A percentile compares a stretch with the other conserved stretches of the same genome.
Evolutionary conservation across 1,140 invertebrate genomes (phyloP).

Genomic region (Drosophila santomea): DNA sequence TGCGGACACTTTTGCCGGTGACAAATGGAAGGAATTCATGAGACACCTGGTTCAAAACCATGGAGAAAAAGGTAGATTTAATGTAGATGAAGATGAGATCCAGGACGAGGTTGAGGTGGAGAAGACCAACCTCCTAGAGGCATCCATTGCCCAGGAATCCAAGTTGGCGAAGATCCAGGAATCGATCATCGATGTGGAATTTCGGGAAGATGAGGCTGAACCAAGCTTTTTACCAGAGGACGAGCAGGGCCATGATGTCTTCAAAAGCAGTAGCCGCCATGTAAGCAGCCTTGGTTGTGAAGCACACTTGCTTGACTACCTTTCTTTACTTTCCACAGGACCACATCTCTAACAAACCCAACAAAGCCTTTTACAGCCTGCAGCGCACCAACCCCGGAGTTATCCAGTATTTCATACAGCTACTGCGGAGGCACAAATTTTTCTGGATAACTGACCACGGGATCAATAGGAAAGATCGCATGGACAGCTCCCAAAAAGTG

Average conservation of each 20-base stretch:
- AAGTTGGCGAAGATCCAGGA: background rate
- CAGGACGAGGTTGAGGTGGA: constrained; percentile 40
- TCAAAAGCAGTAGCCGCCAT: background rate
- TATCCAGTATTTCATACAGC: constrained; percentile 38
- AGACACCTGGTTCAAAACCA: constrained; percentile 20
- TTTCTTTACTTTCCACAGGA: constrained; percentile 1
- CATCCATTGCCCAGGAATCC: background rate
- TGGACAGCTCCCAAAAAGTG: constrained; percentile 20
- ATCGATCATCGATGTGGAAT: background rate
- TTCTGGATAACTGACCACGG: constrained; percentile 10
- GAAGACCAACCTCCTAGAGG: constrained; percentile 11
- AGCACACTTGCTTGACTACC: background rate
- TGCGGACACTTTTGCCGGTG: constrained; percentile 4
- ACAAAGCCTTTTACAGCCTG: constrained; percentile 43
- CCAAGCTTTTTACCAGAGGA: background rate
- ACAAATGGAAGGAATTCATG: constrained; percentile 18
- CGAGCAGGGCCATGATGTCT: background rate
- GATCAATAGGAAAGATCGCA: constrained; percentile 18
- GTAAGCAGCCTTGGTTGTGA: background rate
- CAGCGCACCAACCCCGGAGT: constrained; percentile 16
- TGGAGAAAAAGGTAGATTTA: background rate
- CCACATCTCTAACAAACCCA: constrained; percentile 9
- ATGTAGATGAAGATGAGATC: constrained; percentile 29
- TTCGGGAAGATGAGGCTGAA: too few species aligned
- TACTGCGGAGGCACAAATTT: constrained; percentile 22